Evolutionary conservation across 2,113 vertebrate genomes (phyloP).

Genomic region (Eulemur macaco): DNA sequence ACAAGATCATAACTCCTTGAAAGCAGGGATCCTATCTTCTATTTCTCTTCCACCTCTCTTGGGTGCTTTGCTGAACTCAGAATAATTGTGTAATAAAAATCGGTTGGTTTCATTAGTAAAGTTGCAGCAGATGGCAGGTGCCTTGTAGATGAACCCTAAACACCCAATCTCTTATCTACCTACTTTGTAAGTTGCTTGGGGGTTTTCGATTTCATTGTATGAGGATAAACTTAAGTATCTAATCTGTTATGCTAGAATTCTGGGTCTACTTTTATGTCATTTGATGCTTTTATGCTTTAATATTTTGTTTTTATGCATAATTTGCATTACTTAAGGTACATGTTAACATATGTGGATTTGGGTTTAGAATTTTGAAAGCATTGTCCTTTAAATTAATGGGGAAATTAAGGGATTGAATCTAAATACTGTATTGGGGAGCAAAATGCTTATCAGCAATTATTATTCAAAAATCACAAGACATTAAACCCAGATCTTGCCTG

Average conservation of each 20-base stretch:
- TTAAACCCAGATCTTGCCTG: neutral
- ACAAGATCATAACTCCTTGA: neutral
- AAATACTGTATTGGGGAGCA: neutral
- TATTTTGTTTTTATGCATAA: neutral
- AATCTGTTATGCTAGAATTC: neutral
- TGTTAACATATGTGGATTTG: neutral
- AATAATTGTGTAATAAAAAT: neutral
- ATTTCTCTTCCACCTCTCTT: neutral
- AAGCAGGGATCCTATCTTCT: neutral
- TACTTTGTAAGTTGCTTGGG: neutral
- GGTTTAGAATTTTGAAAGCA: neutral
- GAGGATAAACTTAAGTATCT: neutral
- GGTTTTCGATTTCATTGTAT: neutral
- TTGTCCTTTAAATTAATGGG: neutral
- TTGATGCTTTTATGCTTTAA: neutral
- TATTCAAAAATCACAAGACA: neutral
- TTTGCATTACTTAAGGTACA: neutral
- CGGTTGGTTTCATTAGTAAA: neutral
- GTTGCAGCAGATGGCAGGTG: neutral
- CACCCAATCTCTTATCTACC: neutral
- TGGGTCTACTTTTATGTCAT: neutral
- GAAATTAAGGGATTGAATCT: neutral
- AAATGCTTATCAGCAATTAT: neutral
- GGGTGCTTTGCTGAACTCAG: neutral
- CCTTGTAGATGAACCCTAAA: neutral